Evolutionary conservation across 2,797 vertebrate genomes (phyloP).

Genomic region (Pristis pectinata): DNA sequence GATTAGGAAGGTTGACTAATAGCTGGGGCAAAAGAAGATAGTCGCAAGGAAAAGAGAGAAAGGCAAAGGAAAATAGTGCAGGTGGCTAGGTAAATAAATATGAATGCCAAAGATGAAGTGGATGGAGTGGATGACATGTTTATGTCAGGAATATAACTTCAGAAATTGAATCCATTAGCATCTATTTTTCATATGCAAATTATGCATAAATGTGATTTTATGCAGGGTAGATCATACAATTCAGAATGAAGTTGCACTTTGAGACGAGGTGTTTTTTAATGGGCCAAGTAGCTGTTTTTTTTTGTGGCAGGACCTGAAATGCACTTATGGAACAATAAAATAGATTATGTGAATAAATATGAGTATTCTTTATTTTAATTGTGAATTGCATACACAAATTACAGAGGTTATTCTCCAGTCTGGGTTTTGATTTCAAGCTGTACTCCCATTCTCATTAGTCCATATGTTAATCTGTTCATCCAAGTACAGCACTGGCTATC

Average conservation of each 20-base stretch:
- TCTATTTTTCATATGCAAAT: too few relatives aligned
- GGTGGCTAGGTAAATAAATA: too few relatives aligned
- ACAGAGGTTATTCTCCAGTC: neutral
- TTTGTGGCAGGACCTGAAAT: neutral
- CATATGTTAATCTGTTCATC: constrained; percentile 14
- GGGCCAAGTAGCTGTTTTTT: neutral
- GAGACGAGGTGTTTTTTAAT: neutral
- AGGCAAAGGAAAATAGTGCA: too few relatives aligned
- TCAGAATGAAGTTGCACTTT: too few relatives aligned
- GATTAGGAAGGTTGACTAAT: neutral
- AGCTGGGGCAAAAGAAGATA: too few relatives aligned
- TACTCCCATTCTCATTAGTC: neutral
- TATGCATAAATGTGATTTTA: too few relatives aligned
- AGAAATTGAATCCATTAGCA: too few relatives aligned
- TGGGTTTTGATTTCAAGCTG: neutral
- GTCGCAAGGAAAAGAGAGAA: too few relatives aligned
- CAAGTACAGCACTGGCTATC: neutral
- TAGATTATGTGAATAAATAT: neutral
- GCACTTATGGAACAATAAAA: neutral
- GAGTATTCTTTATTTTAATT: neutral
- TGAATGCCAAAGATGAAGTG: too few relatives aligned
- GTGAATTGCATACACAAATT: neutral
- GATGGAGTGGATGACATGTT: too few relatives aligned
- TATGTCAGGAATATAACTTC: too few relatives aligned
- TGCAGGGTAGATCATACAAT: too few relatives aligned